Base-by-base conservation (phyloP, 2,888 invertebrate species). In the Lacanobia oleracea region DNA sequence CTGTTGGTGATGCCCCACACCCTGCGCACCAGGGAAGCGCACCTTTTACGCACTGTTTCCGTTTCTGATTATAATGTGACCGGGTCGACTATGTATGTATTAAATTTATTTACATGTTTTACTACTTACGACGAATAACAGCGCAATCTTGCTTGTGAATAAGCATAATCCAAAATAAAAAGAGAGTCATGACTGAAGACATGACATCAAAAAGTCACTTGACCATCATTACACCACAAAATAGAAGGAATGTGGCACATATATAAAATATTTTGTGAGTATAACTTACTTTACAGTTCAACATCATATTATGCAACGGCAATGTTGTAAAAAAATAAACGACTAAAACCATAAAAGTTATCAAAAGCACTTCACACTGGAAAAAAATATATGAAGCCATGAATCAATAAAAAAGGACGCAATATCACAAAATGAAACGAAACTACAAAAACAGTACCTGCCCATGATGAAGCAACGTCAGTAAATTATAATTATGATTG, bases 301-400 rank as follows among this genome's bases (percentile, higher is more conserved):
- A 54, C 53, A 64, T 67, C 21, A 54, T 27, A 61, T 45, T 67
- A 51, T 54, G 27, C 67, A 73, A 73, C 65, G 23, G 16, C 60
- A 63, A 73, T 67, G 56, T 63, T 63, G 67, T 78, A 57, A 76
- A 72, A n/a, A 77, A 78, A 51, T 72, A 81, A 78, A 81, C 73
- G 18, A 64, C 62, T 66, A 53, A 53, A 78, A 60, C 68, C 59
- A 72, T 83, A 85, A 85, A 84, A 43, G 50, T 71, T 82, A 79
- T 79, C 82, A 53, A 27, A 72, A 75, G 69, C 21, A 72, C 56
- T 64, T 48, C 12, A 59, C 40, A 23, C 21, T 40, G 16, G 8
- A n/a, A 37, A 23, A 21, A 14, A 59, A 7, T 27, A 57, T 59
- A 56, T 51, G 48, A 57, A 61, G 1, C 10, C 6, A 18, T 27